These are phyloP conservation scores for Eristalis tenax DNA, from an alignment of 2,888 invertebrate genomes.

Conservation along the genomic window DNA sequence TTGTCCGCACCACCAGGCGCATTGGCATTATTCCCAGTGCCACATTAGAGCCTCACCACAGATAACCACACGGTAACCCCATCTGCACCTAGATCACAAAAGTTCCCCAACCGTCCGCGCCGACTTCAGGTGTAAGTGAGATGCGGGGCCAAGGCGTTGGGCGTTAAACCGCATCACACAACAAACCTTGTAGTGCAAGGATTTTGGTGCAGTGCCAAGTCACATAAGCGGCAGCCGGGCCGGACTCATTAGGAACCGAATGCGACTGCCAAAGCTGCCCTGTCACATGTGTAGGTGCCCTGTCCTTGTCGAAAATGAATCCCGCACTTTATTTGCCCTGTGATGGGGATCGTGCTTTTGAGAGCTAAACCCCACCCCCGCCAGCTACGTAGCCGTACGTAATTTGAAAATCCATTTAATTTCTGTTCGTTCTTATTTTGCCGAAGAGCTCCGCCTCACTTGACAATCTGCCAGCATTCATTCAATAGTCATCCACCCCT, in stretches of 20 bases:
- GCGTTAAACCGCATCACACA: conserved; percentile 57
- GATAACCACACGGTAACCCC: conserved; percentile 15
- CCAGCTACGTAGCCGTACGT: not conserved
- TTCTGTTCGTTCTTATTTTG: not conserved
- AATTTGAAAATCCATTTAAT: no score
- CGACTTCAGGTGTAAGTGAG: conserved; percentile 58
- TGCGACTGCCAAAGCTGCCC: conserved; percentile 4
- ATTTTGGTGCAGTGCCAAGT: conserved; percentile 63
- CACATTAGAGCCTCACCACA: conserved; percentile 20
- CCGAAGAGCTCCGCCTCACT: conserved; percentile 18
- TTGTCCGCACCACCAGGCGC: conserved; percentile 25
- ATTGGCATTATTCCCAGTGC: conserved; percentile 47
- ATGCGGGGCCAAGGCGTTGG: conserved; percentile 53
- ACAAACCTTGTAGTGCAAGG: conserved; percentile 47
- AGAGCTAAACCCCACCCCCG: conserved; percentile 8
- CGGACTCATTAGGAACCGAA: conserved; percentile 55
- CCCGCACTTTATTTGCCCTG: conserved; percentile 50
- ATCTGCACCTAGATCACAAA: conserved; percentile 30
- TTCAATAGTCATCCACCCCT: conserved; percentile 42
- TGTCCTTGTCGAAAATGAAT: conserved; percentile 49
- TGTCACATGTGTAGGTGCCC: not conserved
- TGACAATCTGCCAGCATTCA: conserved; percentile 63
- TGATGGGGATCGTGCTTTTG: conserved; percentile 37
- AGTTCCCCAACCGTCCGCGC: conserved; percentile 24
- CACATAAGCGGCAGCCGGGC: conserved; percentile 51